These are phyloP conservation scores for Pao palembangensis DNA, from an alignment of 2,113 vertebrate species.

Conservation along the genomic window DNA sequence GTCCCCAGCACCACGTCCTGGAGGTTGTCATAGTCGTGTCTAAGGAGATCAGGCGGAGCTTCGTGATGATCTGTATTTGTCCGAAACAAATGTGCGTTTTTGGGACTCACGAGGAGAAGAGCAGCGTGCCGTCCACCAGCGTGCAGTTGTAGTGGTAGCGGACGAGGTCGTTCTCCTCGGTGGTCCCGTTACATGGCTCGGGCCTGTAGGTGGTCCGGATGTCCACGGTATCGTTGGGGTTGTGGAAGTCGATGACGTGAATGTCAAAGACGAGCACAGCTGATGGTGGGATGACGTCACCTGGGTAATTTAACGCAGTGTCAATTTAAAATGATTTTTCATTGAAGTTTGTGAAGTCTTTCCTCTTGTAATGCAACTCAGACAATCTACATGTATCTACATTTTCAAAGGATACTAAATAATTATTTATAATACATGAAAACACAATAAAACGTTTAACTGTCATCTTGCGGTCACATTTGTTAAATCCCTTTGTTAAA, in stretches of 20 bases:
- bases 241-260: slow-evolving; percentile 93
- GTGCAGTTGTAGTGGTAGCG: slow-evolving; percentile 95
- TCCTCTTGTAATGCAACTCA: not conserved
- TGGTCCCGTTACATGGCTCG: slow-evolving; percentile 79
- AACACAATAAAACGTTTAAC: too few species aligned
- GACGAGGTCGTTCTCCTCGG: slow-evolving; percentile 79
- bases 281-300: slow-evolving; percentile 85
- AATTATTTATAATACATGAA: too few species aligned
- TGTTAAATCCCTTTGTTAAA: too few species aligned
- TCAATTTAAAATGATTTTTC: too few species aligned
- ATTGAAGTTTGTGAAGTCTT: too few species aligned
- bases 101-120: slow-evolving; percentile 91
- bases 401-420: too few species aligned
- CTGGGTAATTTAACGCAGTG: slow-evolving; percentile 52
- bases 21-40: slow-evolving; percentile 77
- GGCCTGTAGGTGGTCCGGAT: slow-evolving; percentile 75
- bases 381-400: too few species aligned
- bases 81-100: not conserved
- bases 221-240: slow-evolving; percentile 82
- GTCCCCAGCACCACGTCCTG: slow-evolving; percentile 83
- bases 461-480: too few species aligned
- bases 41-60: slow-evolving; percentile 38
- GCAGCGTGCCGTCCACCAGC: slow-evolving; percentile 85
- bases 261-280: slow-evolving; percentile 88
- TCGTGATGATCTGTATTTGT: not conserved